Conservation (phyloP, 2,113 vertebrate species). For the Recurvirostra avosetta region DNA sequence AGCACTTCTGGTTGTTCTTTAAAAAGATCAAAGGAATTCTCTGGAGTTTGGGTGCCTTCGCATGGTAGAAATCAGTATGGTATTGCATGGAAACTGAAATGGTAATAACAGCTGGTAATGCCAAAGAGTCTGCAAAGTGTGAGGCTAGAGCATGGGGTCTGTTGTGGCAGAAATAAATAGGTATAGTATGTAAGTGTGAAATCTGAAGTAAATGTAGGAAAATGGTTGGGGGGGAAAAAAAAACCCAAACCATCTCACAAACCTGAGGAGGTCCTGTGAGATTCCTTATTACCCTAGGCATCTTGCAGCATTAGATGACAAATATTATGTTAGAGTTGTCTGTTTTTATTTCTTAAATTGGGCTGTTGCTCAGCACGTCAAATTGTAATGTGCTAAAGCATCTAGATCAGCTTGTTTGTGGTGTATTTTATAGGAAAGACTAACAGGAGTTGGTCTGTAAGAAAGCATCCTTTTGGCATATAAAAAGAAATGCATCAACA, state of each 20-base stretch:
- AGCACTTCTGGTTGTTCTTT: neutral
- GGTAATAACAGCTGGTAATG: neutral
- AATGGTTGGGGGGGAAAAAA: neutral
- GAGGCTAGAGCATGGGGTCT: neutral
- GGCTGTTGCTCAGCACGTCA: neutral
- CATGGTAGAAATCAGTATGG: neutral
- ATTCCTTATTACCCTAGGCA: neutral
- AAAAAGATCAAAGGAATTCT: neutral
- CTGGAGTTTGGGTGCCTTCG: neutral
- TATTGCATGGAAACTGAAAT: neutral
- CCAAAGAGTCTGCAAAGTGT: neutral
- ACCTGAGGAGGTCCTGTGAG: neutral
- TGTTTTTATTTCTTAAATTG: neutral
- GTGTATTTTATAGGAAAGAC: neutral
- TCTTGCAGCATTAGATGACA: neutral
- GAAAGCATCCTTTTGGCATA: neutral
- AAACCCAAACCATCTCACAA: neutral
- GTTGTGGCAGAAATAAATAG: neutral
- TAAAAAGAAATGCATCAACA: neutral
- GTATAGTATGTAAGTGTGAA: neutral
- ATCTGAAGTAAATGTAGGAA: neutral
- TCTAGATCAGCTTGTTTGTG: neutral
- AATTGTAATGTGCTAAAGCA: neutral
- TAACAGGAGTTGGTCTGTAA: neutral
- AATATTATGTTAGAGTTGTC: neutral